phyloP scores from a whole-genome alignment of 2,113 vertebrate species.

The Cercocebus atys region DNA sequence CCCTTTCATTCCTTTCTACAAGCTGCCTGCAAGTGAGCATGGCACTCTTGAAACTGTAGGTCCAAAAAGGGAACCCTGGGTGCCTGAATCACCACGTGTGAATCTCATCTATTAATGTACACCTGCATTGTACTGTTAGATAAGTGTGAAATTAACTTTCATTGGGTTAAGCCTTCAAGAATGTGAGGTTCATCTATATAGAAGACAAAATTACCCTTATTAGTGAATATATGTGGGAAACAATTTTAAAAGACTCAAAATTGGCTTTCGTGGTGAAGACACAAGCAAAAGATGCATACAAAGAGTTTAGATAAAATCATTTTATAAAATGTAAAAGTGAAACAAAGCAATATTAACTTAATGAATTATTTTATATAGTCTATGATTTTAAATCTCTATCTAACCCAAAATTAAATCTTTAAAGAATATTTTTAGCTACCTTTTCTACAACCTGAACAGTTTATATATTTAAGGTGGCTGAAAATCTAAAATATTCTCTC shows the following conservation, averaged over 20 bases:
- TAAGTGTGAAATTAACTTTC: not conserved
- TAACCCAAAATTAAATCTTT: not conserved
- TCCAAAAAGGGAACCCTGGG: not conserved
- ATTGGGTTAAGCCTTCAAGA: not conserved
- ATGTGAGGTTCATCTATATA: not conserved
- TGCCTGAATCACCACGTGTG: not conserved
- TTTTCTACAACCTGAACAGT: not conserved
- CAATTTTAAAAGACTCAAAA: not conserved
- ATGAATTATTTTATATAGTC: not conserved
- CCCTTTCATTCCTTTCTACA: not conserved
- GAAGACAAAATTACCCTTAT: not conserved
- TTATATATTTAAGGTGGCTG: not conserved
- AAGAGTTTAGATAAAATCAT: not conserved
- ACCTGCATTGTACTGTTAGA: not conserved
- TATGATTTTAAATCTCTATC: conserved; percentile 24
- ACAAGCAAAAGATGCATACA: not conserved
- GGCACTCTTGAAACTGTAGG: not conserved
- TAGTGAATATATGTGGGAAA: not conserved
- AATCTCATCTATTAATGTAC: not conserved
- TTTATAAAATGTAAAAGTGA: conserved; percentile 22
- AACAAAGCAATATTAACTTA: not conserved
- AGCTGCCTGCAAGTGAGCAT: not conserved
- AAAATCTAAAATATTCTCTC: not conserved
- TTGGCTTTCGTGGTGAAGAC: not conserved
- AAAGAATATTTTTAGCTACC: not conserved